Base-by-base conservation (phyloP, 92 coral and sea anemone species). In the Bergia sp. region DNA sequence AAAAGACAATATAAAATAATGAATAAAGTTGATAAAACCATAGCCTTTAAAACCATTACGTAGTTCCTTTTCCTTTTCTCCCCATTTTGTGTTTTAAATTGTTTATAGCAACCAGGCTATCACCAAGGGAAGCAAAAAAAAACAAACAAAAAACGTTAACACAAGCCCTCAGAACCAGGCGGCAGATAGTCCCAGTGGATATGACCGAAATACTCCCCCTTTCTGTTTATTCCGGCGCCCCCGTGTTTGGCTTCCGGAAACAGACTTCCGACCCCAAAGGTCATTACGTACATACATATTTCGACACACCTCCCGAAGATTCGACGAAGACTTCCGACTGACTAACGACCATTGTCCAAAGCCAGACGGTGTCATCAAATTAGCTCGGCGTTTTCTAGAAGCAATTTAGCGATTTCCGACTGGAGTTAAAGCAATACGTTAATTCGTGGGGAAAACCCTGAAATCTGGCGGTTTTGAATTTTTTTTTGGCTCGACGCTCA, bases 231-330 rank as follows among this genome's bases (percentile, higher is more conserved):
- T 79, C 69, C 83, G 83, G 66, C 55, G 49, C 55, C 83, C 37
- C 21, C 43, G 2, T 57, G 55, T 29, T 38, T 80, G 85, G 38
- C 72, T 80, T 80, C 85, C 85, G 85, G 85, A 80, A 80, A 55
- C 29, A 21, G 69, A 61, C 69, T 61, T 61, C 69, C 69, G 69
- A 61, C 69, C 69, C 71, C 85, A 80, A 66, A 80, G n/a, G 81
- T 20, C 81, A 4, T 49, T 23, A 3, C 66, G 10, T 80, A 55
- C 72, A 72, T 37, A 80, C 18, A 57, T 15, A 53, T 53, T 45
- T 57, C 47, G 57, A 80, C 45, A 80, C 85, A 7, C 72, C 69
- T 80, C 72, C 72, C 49, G 73, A 55, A 80, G 45, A 37, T 57
- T 57, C 73, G 85, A 55, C 72, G 85, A 55, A 11, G 73, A 36